Evolutionary conservation across 2,888 invertebrate species (phyloP).

Genomic region (Calameuta idolon): DNA sequence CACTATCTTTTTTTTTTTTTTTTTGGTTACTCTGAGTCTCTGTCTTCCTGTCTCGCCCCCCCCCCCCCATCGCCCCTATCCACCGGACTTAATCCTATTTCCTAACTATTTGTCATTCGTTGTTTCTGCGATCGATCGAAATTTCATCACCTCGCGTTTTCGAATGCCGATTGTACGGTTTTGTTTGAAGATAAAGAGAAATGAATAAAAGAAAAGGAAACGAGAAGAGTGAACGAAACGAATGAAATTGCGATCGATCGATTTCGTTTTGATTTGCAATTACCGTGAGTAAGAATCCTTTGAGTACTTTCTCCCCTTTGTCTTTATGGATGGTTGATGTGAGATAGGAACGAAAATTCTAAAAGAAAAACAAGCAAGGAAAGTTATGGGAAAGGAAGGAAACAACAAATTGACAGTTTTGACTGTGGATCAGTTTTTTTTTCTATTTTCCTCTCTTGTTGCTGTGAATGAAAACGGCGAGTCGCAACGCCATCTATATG

Average conservation of each 20-base stretch:
- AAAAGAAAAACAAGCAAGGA: neutral
- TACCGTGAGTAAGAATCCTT: neutral
- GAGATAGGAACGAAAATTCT: neutral
- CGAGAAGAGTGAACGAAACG: neutral
- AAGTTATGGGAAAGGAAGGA: neutral
- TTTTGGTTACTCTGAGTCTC: neutral
- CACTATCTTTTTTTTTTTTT: constrained; percentile 4
- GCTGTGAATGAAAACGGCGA: too few relatives aligned
- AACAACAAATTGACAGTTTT: neutral
- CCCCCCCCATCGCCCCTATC: neutral
- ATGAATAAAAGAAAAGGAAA: neutral
- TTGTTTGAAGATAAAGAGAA: neutral
- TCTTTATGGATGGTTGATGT: neutral
- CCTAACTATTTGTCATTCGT: neutral
- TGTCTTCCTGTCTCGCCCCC: neutral
- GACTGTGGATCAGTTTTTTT: neutral
- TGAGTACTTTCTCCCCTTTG: neutral
- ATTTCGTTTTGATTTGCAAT: neutral
- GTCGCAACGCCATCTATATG: too few relatives aligned
- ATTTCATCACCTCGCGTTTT: neutral
- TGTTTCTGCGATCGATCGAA: neutral
- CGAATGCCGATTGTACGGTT: neutral
- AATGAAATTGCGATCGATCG: neutral
- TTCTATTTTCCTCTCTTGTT: neutral
- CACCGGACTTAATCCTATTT: neutral